Evolutionary conservation across 2,888 invertebrate species (phyloP), one percentile per base, ranked within the genome.

Genomic region (Ligdia adustata): DNA sequence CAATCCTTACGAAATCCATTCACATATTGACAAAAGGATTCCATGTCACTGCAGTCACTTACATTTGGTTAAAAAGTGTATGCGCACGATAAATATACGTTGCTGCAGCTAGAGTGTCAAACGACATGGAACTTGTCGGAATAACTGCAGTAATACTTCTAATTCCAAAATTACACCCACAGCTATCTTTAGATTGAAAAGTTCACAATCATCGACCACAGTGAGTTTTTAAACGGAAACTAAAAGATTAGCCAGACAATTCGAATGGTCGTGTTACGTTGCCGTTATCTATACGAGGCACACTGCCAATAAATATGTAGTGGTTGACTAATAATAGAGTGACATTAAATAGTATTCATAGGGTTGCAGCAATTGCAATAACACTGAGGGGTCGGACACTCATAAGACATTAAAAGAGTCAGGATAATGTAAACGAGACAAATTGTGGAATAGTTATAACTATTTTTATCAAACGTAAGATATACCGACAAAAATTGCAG

Each of bases 311-410:
- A 43, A 46, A n/a, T n/a, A n/a, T n/a, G n/a, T n/a, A 60, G 34
- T 45, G 63, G 54, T 60, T 62, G 52, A 54, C 55, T 56, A 64
- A 71, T 22, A 71, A 72, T 66, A 65, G 52, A 65, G 50, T 56
- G 52, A 63, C 60, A 62, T 62, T 57, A 29, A 52, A 33, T 42
- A 27, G 26, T 15, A 11, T 38, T 16, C 9, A n/a, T 38, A 54
- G 55, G 55, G 55, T 32, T 55, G 47, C 6, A n/a, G n/a, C n/a
- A n/a, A n/a, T n/a, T n/a, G n/a, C n/a, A n/a, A n/a, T n/a, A n/a
- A n/a, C n/a, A n/a, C n/a, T n/a, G n/a, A n/a, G n/a, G n/a, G n/a
- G n/a, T n/a, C n/a, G n/a, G n/a, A n/a, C n/a, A n/a, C n/a, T n/a
- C n/a, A n/a, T n/a, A n/a, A n/a, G n/a, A n/a, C n/a, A n/a, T n/a